phyloP scores from a whole-genome alignment of 2,113 vertebrate genomes.

The Orthochromis malagaraziensis region DNA sequence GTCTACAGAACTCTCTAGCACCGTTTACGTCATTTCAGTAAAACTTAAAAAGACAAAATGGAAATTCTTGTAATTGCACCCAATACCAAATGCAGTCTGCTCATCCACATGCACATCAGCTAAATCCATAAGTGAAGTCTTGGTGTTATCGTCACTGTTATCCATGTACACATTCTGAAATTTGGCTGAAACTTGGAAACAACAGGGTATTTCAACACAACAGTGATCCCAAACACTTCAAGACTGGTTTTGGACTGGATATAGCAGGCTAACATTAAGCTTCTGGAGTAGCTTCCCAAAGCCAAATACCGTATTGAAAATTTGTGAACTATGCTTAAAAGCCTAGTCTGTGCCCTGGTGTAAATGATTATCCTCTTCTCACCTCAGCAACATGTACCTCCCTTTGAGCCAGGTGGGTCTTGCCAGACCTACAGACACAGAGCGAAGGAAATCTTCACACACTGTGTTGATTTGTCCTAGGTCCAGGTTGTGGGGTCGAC shows the following conservation, averaged over 20 bases:
- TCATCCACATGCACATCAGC: background rate
- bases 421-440: slow-evolving; percentile 80
- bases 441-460: slow-evolving; percentile 87
- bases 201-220: background rate
- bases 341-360: background rate
- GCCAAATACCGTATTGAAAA: background rate
- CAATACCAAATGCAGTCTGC: background rate
- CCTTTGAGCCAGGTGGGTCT: slow-evolving; percentile 84
- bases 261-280: background rate
- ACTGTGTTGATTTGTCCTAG: slow-evolving; percentile 84
- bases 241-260: background rate
- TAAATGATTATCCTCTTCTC: background rate
- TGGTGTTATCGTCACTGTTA: background rate
- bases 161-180: background rate
- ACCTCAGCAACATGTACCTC: slow-evolving; percentile 85
- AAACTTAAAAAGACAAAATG: background rate
- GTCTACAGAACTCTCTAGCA: background rate
- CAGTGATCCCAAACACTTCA: background rate
- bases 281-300: background rate
- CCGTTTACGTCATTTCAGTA: background rate
- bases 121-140: background rate
- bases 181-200: background rate
- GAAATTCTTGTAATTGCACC: background rate
- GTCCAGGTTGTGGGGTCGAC: slow-evolving; percentile 87
- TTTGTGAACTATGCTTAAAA: background rate